Conservation (phyloP, 2,797 vertebrate genomes). For the Notolabrus celidotus region DNA sequence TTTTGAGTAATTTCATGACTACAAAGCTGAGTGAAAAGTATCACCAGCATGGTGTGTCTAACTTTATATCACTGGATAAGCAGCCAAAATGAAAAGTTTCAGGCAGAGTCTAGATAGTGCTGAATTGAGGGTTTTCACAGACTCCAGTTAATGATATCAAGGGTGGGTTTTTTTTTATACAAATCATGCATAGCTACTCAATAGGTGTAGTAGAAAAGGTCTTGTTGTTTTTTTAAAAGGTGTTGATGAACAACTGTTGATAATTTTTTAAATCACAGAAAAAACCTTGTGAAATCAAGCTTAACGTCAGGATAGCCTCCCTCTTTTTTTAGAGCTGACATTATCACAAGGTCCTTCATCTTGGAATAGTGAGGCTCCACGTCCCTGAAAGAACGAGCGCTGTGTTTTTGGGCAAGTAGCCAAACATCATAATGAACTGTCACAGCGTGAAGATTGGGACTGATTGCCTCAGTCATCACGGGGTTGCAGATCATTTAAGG, state of each 20-base stretch:
- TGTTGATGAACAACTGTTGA: too few species aligned
- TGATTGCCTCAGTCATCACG: slow-evolving; percentile 75
- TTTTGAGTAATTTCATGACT: too few species aligned
- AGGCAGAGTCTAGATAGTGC: too few species aligned
- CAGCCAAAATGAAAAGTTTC: too few species aligned
- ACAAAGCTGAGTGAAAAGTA: too few species aligned
- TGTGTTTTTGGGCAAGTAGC: slow-evolving; percentile 78
- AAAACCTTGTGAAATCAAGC: slow-evolving; percentile 10
- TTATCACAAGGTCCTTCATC: slow-evolving; percentile 67
- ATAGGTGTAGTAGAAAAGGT: not conserved
- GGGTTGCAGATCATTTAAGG: slow-evolving; percentile 57
- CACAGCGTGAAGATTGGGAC: slow-evolving; percentile 74
- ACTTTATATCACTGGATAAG: too few species aligned
- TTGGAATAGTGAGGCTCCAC: slow-evolving; percentile 56
- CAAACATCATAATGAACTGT: slow-evolving; percentile 89
- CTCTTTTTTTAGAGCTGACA: slow-evolving; percentile 46
- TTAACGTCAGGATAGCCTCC: slow-evolving; percentile 38
- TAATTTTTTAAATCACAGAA: too few species aligned
- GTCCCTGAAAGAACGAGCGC: slow-evolving; percentile 77
- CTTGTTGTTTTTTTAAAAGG: not conserved
- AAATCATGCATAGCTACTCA: not conserved
- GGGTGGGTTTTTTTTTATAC: too few species aligned
- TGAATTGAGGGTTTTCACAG: too few species aligned
- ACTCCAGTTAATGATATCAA: too few species aligned
- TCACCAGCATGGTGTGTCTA: too few species aligned